Base-by-base conservation (phyloP, 2,797 vertebrate species). In the Rhadinocentrus ornatus region DNA sequence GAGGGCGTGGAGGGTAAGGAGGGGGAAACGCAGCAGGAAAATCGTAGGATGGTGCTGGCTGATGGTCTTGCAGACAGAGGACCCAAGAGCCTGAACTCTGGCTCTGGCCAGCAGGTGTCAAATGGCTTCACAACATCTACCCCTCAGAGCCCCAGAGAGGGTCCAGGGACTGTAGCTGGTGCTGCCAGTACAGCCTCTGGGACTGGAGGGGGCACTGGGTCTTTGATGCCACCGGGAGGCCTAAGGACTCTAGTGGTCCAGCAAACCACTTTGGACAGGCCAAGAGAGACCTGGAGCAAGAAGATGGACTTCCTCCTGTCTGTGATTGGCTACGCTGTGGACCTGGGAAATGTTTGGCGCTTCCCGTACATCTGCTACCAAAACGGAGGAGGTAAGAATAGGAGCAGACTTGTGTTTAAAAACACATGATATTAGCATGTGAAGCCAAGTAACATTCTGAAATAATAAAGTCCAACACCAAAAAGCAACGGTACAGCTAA, bases 361-460 rank as follows among this genome's bases (percentile, higher is more conserved):
- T 99, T 99, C 86, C 98, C 98, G 6, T 99, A 99, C 69, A 96
- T 99, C 84, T 99, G 98, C 90, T 99, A 99, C 83, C 97, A 99
- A 78, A 99, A 99, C 0, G 98, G 98, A 91, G 98, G 98, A 95
- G 98, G 98, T 99, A 88, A 98, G 98, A 87, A 62, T 10, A 50
- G 3, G 10, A 50, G 20, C 44, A n/a, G 2, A n/a, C n/a, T n/a
- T n/a, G 20, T n/a, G 44, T n/a, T 46, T 44, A 20, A 44, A 20
- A 44, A 18, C 6, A 20, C 8, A 16, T 53, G 3, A 15, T 53
- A 44, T 20, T 20, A 44, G 1, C 18, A 39, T 16, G 15, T 44
- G 41, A 16, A 6, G 41, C 20, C 16, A 8, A 24, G 7, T n/a
- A n/a, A 46, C 44, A 48, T 3, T 0, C 1, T 62, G 54, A 2